Evolutionary conservation across 1,140 invertebrate genomes (phyloP).

Genomic region (Brachionus calyciflorus): DNA sequence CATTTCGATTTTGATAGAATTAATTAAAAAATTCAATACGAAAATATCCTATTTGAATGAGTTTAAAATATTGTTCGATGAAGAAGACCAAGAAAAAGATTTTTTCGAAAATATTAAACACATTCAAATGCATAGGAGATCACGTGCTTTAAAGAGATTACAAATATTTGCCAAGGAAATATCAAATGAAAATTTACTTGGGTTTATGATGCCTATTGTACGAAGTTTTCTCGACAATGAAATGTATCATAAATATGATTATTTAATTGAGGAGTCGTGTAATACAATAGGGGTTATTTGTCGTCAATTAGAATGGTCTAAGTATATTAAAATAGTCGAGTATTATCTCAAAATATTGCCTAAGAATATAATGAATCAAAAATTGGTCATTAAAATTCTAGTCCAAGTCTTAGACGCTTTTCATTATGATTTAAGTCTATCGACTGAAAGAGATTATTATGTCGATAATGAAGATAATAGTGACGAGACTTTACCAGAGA

Average conservation of each 20-base stretch:
- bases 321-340: constrained; percentile 76
- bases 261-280: constrained; percentile 76
- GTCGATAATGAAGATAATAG: constrained; percentile 25
- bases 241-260: constrained; percentile 71
- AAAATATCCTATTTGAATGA: constrained; percentile 63
- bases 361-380: constrained; percentile 71
- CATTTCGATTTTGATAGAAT: constrained; percentile 71
- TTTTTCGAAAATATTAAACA: constrained; percentile 91
- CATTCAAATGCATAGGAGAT: constrained; percentile 75
- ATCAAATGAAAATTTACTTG: constrained; percentile 70
- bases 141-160: constrained; percentile 70
- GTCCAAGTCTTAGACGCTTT: constrained; percentile 82
- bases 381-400: constrained; percentile 69
- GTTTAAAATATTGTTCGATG: constrained; percentile 69
- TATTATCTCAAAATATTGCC: constrained; percentile 75
- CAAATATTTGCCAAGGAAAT: constrained; percentile 61
- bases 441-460: constrained; percentile 49
- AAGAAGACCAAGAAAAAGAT: constrained; percentile 77
- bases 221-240: constrained; percentile 76
- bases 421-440: constrained; percentile 75
- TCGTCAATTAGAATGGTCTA: constrained; percentile 76
- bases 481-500: neutral
- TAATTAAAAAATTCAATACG: constrained; percentile 54
- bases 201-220: constrained; percentile 79
- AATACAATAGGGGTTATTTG: constrained; percentile 70